These are phyloP conservation scores for Blera fallax DNA, from an alignment of 2,888 invertebrate genomes.

Conservation along the genomic window DNA sequence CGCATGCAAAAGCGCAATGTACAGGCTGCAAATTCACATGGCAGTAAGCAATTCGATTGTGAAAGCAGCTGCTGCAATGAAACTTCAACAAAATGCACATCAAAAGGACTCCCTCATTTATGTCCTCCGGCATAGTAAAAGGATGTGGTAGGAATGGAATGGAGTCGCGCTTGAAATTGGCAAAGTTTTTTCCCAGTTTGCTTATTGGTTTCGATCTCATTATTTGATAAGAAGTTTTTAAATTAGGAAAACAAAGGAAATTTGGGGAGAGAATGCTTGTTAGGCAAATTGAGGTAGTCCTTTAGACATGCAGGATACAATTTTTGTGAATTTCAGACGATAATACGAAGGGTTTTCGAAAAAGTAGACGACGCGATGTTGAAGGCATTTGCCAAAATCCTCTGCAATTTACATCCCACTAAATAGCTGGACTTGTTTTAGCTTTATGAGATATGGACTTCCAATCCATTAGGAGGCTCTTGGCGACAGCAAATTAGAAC, in stretches of 20 bases:
- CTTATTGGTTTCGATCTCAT: slow-evolving; percentile 68
- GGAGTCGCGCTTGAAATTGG: slow-evolving; percentile 25
- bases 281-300: not conserved
- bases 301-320: not conserved
- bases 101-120: slow-evolving; percentile 30
- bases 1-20: slow-evolving; percentile 67
- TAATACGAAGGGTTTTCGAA: too few relatives aligned
- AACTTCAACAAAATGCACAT: slow-evolving; percentile 45
- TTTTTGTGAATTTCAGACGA: not conserved
- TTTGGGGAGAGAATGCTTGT: not conserved
- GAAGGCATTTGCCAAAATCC: too few relatives aligned
- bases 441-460: too few relatives aligned
- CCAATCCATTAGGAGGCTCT: too few relatives aligned
- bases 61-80: slow-evolving; percentile 46
- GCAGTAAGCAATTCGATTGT: slow-evolving; percentile 37
- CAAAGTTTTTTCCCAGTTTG: slow-evolving; percentile 51
- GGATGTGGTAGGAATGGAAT: not conserved
- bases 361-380: too few relatives aligned
- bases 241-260: slow-evolving; percentile 27
- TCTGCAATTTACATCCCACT: too few relatives aligned
- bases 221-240: slow-evolving; percentile 68
- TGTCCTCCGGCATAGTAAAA: slow-evolving; percentile 16
- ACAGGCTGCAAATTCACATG: slow-evolving; percentile 30
- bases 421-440: too few relatives aligned
- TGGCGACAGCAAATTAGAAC: too few relatives aligned